Evolutionary conservation across 2,113 vertebrate genomes (phyloP), one percentile per base, ranked within the genome.

Genomic region (Rhombomys opimus): DNA sequence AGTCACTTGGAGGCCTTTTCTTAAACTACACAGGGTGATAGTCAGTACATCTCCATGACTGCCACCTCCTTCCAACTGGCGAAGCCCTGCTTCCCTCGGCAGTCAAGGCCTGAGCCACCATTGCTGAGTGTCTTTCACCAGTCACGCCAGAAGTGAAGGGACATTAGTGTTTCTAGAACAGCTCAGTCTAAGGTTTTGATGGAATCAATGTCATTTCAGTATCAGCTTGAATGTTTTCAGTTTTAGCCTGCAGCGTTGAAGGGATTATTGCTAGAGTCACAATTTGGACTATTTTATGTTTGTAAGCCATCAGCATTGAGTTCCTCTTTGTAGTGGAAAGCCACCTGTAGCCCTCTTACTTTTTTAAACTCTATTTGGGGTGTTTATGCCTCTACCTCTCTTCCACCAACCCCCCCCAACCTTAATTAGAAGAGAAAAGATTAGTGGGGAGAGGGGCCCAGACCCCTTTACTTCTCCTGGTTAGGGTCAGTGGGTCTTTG

Each of bases 131-230:
- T 81, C 20, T 46, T 65, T 63, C 78, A n/a, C 12, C 9, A 59
- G 4, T 59, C 77, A 91, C 27, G 12, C 32, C 41, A 35, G 50
- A 73, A 59, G 15, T 59, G n/a, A 92, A 50, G 46, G 90, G n/a
- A 61, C 27, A 25, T 15, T 82, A 17, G 12, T 91, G 13, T 91
- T 73, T 90, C 32, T 30, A 81, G 76, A 95, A 67, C 72, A 68
- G 25, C 61, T n/a, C 13, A 52, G 63, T 73, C 9, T 54, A 61
- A 38, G 25, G 12, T 38, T 82, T 86, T 80, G 22, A 50, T 32
- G 23, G 57, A 85, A 65, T 90, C 54, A 86, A 77, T 85, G 92
- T 82, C 54, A 35, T 87, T 95, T 96, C 65, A 87, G 84, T 76
- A 54, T 93, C 35, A 93, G 12, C 35, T 32, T 87, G 91, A 68